Conservation (phyloP, 1,140 invertebrate genomes). For the Ips nitidus region DNA sequence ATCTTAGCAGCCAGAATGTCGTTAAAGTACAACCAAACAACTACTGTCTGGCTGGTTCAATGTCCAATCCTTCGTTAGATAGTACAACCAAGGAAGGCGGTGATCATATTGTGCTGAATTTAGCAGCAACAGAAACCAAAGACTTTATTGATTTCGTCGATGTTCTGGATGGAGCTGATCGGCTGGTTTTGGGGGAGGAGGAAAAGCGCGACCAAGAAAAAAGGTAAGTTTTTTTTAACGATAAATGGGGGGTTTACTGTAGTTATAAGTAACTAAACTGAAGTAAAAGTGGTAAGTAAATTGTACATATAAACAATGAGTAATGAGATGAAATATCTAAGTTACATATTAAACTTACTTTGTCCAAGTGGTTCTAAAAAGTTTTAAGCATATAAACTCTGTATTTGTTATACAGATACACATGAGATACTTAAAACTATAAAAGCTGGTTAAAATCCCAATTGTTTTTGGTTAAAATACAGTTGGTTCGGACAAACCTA, state of each 20-base stretch:
- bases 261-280: no score
- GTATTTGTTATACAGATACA: no score
- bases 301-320: no score
- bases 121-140: not conserved
- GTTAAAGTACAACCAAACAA: conserved; percentile 51
- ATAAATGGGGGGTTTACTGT: not conserved
- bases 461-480: no score
- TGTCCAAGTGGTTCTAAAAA: no score
- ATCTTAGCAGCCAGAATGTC: conserved; percentile 39
- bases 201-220: conserved; percentile 5
- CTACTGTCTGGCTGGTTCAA: conserved; percentile 29
- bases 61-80: not conserved
- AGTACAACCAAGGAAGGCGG: not conserved
- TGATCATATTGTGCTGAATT: not conserved
- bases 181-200: not conserved
- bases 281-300: no score
- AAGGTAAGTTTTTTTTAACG: conserved; percentile 2
- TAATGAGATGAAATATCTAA: no score
- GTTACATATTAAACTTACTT: no score
- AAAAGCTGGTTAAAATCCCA: no score
- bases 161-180: not conserved
- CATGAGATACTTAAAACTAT: no score
- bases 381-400: no score
- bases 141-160: conserved; percentile 30
- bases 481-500: no score